phyloP scores from a whole-genome alignment of 2,888 invertebrate species.

The Escarpia spicata region DNA sequence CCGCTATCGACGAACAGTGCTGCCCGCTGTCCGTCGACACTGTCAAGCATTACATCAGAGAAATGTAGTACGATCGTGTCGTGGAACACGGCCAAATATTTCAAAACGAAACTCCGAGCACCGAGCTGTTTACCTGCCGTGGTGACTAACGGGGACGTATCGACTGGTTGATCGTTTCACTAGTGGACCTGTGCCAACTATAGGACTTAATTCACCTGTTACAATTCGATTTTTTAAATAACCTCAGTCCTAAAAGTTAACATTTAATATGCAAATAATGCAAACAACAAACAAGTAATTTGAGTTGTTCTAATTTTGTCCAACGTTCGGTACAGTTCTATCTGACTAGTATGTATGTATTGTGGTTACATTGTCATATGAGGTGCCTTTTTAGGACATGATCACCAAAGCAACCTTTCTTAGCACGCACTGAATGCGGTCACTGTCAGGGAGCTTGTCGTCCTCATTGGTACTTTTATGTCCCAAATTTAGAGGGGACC shows the following conservation, averaged over 20 bases:
- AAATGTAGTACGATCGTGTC: neutral
- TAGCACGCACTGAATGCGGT: too few relatives aligned
- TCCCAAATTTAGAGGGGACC: too few relatives aligned
- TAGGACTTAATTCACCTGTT: too few relatives aligned
- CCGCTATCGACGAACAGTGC: neutral
- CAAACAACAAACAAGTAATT: neutral
- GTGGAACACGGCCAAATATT: neutral
- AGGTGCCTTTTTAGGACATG: neutral
- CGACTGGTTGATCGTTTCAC: neutral
- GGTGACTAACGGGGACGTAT: neutral
- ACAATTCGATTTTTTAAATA: too few relatives aligned
- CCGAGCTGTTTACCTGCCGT: neutral
- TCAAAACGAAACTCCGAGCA: neutral
- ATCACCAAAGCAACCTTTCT: neutral
- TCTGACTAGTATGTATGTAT: too few relatives aligned
- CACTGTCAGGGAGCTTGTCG: too few relatives aligned
- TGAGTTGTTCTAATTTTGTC: neutral
- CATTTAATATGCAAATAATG: neutral
- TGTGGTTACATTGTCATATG: too few relatives aligned
- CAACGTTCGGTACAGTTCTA: too few relatives aligned
- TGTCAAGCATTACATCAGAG: neutral
- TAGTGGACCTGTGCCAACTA: neutral
- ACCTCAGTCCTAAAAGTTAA: too few relatives aligned
- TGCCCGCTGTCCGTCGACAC: neutral
- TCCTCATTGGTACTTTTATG: too few relatives aligned